phyloP scores from a whole-genome alignment of 2,113 vertebrate species.

The Trinectes maculatus region DNA sequence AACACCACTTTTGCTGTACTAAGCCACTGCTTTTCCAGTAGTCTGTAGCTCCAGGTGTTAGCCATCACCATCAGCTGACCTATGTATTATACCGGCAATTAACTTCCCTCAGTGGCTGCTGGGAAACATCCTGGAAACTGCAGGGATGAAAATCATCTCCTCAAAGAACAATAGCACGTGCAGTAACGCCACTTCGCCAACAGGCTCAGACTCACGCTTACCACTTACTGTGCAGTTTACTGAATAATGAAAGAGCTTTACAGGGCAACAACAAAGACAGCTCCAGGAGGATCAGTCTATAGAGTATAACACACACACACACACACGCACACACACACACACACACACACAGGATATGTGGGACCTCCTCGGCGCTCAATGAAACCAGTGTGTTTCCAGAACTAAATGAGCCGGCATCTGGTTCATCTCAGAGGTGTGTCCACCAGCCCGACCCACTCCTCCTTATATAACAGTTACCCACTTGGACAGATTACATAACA shows the following conservation, averaged over 20 bases:
- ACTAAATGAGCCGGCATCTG: slow-evolving; percentile 56
- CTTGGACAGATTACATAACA: slow-evolving; percentile 51
- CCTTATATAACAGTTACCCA: slow-evolving; percentile 62
- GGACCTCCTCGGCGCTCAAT: slow-evolving; percentile 37
- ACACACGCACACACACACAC: slow-evolving; percentile 28
- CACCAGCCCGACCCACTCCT: slow-evolving; percentile 26
- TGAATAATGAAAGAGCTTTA: too few species aligned
- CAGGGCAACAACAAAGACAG: too few species aligned
- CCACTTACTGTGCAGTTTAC: neutral
- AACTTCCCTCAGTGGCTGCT: slow-evolving; percentile 4
- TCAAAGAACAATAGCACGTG: neutral
- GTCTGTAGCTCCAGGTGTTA: slow-evolving; percentile 36
- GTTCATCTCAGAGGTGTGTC: slow-evolving; percentile 59
- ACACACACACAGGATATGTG: slow-evolving; percentile 22
- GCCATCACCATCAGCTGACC: slow-evolving; percentile 43
- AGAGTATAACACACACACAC: too few species aligned
- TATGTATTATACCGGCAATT: slow-evolving; percentile 24
- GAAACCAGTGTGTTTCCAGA: slow-evolving; percentile 51
- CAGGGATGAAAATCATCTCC: neutral
- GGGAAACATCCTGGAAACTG: slow-evolving; percentile 2
- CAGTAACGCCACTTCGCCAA: neutral
- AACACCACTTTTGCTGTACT: neutral
- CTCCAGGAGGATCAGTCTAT: too few species aligned
- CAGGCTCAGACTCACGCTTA: neutral
- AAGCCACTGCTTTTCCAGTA: neutral